phyloP scores from a whole-genome alignment of 1,140 invertebrate species.

The Lordiphosa collinella region DNA sequence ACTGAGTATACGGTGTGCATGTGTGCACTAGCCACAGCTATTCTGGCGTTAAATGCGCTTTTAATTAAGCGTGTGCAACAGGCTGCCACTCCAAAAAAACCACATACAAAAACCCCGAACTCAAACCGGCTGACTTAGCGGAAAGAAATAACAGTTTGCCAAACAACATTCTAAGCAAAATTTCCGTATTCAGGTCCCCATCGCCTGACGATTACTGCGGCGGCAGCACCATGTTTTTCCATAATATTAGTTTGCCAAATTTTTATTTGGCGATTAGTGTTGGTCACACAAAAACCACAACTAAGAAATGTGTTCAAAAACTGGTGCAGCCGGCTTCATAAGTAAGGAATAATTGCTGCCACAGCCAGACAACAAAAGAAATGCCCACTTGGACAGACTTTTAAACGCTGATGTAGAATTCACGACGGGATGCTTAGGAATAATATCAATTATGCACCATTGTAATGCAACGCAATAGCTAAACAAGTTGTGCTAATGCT shows the following conservation, averaged over 20 bases:
- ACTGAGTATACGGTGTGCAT: conserved; percentile 16
- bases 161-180: conserved; percentile 47
- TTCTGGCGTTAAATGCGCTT: conserved; percentile 11
- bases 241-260: conserved; percentile 34
- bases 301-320: conserved; percentile 20
- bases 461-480: conserved; percentile 36
- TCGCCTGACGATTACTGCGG: not conserved
- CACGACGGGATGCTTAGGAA: not conserved
- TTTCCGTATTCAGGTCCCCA: conserved; percentile 40
- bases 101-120: conserved; percentile 10
- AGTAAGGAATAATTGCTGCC: not conserved
- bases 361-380: not conserved
- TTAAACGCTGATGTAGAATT: not conserved
- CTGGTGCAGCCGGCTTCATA: conserved; percentile 33
- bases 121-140: conserved; percentile 22
- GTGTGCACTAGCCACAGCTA: not conserved
- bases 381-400: not conserved
- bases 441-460: too few species aligned
- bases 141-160: conserved; percentile 12
- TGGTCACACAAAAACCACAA: conserved; percentile 18
- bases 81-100: not conserved
- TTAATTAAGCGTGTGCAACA: conserved; percentile 54
- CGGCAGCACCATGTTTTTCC: conserved; percentile 27
- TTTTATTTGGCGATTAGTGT: conserved; percentile 28
- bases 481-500: conserved; percentile 59